Evolutionary conservation across 2,797 vertebrate genomes (phyloP).

Genomic region (Diplodus sargus): DNA sequence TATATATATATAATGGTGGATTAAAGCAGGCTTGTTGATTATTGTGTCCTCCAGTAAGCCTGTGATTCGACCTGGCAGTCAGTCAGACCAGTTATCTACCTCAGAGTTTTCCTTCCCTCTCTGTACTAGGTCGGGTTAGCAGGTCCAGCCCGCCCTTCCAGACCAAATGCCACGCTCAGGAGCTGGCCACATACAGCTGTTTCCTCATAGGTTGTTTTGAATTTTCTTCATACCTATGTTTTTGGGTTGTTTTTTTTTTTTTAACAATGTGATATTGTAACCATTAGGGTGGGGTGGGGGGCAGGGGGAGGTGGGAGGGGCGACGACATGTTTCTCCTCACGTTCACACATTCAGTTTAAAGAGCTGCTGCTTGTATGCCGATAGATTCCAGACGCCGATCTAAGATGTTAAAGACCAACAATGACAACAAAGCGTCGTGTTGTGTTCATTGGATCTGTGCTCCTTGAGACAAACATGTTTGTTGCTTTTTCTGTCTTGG

Average conservation of each 20-base stretch:
- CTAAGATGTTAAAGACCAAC: conserved; percentile 80
- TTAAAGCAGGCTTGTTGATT: conserved; percentile 85
- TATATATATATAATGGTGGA: conserved; percentile 71
- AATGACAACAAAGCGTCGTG: conserved; percentile 74
- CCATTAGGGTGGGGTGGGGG: conserved; percentile 80
- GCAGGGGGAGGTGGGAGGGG: conserved; percentile 74
- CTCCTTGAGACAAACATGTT: conserved; percentile 84
- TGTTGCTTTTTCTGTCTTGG: conserved; percentile 90
- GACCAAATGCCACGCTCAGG: conserved; percentile 98
- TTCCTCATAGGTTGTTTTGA: conserved; percentile 81
- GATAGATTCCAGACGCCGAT: conserved; percentile 90
- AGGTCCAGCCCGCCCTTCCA: conserved; percentile 97
- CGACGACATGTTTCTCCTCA: conserved; percentile 74
- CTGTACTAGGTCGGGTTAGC: conserved; percentile 95
- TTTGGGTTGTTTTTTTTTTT: conserved; percentile 70
- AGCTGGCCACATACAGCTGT: conserved; percentile 92
- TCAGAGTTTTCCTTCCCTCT: conserved; percentile 96
- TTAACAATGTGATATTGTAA: conserved; percentile 84
- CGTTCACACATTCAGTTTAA: conserved; percentile 88
- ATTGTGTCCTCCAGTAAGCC: conserved; percentile 92
- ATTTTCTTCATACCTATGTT: conserved; percentile 68
- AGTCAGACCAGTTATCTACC: conserved; percentile 98
- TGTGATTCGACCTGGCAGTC: conserved; percentile 95
- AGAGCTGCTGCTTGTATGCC: conserved; percentile 91
- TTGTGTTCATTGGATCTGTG: conserved; percentile 89